Evolutionary conservation across 2,888 invertebrate genomes (phyloP).

Genomic region (Nezara viridula): DNA sequence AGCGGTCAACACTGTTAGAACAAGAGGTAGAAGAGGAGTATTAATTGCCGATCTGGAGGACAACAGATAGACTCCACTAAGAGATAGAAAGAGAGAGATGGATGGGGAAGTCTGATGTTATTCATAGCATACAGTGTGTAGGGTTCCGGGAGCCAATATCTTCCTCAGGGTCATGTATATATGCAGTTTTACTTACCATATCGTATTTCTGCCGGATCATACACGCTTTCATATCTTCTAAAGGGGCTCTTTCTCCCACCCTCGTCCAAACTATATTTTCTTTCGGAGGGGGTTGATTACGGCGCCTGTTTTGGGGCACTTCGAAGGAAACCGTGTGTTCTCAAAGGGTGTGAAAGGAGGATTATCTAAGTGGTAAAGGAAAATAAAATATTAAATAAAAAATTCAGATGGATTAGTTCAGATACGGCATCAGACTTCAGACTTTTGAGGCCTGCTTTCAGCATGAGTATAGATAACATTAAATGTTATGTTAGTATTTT

Average conservation of each 20-base stretch:
- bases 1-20: not conserved
- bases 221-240: slow-evolving; percentile 46
- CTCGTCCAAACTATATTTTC: slow-evolving; percentile 5
- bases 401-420: too few relatives aligned
- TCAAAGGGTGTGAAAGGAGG: not conserved
- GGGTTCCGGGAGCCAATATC: slow-evolving; percentile 32
- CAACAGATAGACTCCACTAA: not conserved
- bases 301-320: not conserved
- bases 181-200: slow-evolving; percentile 51
- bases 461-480: too few relatives aligned
- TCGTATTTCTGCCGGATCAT: slow-evolving; percentile 41
- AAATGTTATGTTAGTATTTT: too few relatives aligned
- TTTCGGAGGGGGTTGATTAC: not conserved
- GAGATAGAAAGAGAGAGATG: not conserved
- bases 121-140: slow-evolving; percentile 47
- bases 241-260: slow-evolving; percentile 30
- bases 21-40: not conserved
- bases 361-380: not conserved
- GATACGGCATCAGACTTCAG: too few relatives aligned
- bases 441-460: too few relatives aligned
- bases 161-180: slow-evolving; percentile 45
- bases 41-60: slow-evolving; percentile 15
- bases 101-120: slow-evolving; percentile 28
- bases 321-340: not conserved
- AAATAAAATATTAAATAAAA: too few relatives aligned